phyloP scores from a whole-genome alignment of 2,113 vertebrate genomes.

The Chinchilla lanigera region DNA sequence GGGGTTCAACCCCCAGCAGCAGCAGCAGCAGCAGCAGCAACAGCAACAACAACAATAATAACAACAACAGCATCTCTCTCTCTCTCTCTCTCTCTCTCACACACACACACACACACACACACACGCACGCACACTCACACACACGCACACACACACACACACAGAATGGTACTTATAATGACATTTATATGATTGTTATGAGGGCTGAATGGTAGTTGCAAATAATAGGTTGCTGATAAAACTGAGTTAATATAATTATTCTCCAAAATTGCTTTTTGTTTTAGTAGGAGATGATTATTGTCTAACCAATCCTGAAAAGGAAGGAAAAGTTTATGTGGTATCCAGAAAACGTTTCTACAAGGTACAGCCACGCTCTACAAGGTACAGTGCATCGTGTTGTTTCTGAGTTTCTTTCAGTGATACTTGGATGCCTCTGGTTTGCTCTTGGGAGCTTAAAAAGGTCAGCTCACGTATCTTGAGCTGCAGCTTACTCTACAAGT shows the following conservation, averaged over 20 bases:
- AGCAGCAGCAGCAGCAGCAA: no score
- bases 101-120: neutral
- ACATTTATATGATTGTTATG: neutral
- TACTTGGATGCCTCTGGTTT: neutral
- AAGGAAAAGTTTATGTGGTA: neutral
- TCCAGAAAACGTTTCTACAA: neutral
- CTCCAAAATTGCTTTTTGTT: neutral
- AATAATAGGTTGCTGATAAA: constrained; percentile 4
- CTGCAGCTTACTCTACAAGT: neutral
- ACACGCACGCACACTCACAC: neutral
- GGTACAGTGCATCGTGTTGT: neutral
- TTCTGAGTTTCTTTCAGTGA: constrained; percentile 34
- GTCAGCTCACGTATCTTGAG: constrained; percentile 6
- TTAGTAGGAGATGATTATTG: neutral
- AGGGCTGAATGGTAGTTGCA: constrained; percentile 8
- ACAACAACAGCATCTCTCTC: no score
- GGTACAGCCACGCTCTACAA: neutral
- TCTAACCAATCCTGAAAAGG: neutral
- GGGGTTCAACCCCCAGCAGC: neutral
- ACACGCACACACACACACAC: neutral
- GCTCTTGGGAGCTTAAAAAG: neutral
- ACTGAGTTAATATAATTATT: neutral
- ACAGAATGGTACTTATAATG: neutral
- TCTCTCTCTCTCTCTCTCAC: no score
- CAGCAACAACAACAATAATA: no score